A percentile compares a stretch with the other conserved stretches of the same genome.
Conservation (phyloP, 53 echinoderm and acorn worm species). For the Zoroaster sp. region DNA sequence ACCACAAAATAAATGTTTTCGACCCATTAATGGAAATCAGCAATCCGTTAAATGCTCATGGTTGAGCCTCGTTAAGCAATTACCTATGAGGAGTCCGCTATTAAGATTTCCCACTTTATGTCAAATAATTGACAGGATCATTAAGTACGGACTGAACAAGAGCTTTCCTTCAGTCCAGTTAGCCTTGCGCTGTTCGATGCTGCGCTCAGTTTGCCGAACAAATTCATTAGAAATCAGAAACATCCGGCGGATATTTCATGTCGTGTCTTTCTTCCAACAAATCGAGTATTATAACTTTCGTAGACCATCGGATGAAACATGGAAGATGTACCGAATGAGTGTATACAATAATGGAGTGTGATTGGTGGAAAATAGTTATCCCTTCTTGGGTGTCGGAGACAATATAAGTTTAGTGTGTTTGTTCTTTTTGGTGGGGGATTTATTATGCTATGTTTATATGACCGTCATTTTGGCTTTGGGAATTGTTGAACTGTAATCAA, state of each 20-base stretch:
- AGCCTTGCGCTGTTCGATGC: neutral
- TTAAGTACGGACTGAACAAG: conserved; percentile 35
- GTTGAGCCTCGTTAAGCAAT: neutral
- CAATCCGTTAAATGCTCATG: neutral
- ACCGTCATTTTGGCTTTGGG: neutral
- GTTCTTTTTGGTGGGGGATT: neutral
- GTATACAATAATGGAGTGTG: neutral
- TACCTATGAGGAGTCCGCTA: neutral
- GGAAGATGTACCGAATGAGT: neutral
- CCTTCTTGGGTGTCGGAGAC: too few relatives aligned
- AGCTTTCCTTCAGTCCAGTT: neutral
- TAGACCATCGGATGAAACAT: neutral
- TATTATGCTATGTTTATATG: neutral
- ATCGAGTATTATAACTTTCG: neutral
- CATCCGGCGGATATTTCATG: conserved; percentile 33
- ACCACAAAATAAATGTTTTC: too few relatives aligned
- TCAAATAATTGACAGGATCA: conserved; percentile 27
- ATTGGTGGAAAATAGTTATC: neutral
- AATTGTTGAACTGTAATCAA: conserved; percentile 1
- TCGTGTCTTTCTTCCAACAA: neutral
- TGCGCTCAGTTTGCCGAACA: conserved; percentile 35
- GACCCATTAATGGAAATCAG: conserved; percentile 22
- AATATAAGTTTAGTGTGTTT: neutral
- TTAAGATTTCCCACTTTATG: neutral
- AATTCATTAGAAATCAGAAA: conserved; percentile 34